Evolutionary conservation across 1,140 invertebrate species (phyloP), one percentile per base, ranked within the genome.

Genomic region (Caerostris darwini): DNA sequence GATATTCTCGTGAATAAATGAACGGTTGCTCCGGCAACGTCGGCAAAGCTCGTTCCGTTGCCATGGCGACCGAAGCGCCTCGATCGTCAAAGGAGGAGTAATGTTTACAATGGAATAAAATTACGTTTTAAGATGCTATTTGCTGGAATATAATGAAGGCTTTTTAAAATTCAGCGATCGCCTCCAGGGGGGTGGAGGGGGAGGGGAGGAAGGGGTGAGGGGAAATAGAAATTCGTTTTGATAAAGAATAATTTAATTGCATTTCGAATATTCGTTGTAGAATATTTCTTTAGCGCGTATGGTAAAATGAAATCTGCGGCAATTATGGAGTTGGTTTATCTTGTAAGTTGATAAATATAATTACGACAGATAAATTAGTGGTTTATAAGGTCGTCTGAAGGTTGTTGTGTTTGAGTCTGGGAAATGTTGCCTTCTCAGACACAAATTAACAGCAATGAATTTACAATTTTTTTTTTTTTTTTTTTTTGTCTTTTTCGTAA

Each of bases 61-160:
- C 64, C 92, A 87, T 93, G 50, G 92, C 50, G 58, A 93, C 92
- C 82, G 83, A 69, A 5, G 89, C 71, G 54, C 69, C 89, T 58
- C 56, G 69, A 92, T 92, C 90, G 56, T 8, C 12, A 71, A 90
- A 90, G 71, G 90, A 71, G 58, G 83, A 69, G 19, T 50, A 53
- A 61, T 93, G 92, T 93, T 93, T 93, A 87, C 82, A 93, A 93
- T 93, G 81, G 92, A 93, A 93, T 93, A 87, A 93, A 93, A 93
- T 93, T 93, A 93, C 92, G 83, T 93, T 93, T 93, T 93, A 93
- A 93, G 92, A 93, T 93, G 92, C 92, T 77, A 93, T 93, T 93
- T 93, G 92, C 82, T 57, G 64, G 64, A 86, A 87, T 87, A 86
- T 93, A 93, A 93, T 93, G 92, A 93, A 87, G 92, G 83, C 90